phyloP scores from a whole-genome alignment of 2,888 invertebrate species.

The Rugalucina vietnamica region DNA sequence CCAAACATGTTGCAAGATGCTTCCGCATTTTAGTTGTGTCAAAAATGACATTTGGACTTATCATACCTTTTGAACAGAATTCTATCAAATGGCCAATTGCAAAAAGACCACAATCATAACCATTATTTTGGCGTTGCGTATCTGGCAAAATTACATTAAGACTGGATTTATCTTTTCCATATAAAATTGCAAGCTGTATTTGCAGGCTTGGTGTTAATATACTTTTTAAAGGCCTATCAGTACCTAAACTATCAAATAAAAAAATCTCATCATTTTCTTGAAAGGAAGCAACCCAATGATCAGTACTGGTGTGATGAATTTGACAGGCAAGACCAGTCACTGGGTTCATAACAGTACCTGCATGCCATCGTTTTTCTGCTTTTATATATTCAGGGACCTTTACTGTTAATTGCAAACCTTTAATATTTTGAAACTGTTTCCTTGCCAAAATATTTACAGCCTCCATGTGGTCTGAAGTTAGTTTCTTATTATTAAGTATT shows the following conservation, averaged over 20 bases:
- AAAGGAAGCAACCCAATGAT: background rate
- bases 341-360: background rate
- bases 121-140: slow-evolving; percentile 21
- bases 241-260: slow-evolving; percentile 36
- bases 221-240: slow-evolving; percentile 16
- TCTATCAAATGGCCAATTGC: slow-evolving; percentile 18
- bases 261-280: background rate
- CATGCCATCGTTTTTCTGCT: background rate
- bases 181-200: slow-evolving; percentile 20
- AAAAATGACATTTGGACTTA: slow-evolving; percentile 4
- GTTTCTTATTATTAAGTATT: background rate
- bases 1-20: slow-evolving; percentile 4
- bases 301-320: background rate
- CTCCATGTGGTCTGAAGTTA: background rate
- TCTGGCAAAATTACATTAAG: background rate
- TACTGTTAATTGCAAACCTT: background rate
- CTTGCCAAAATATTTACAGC: background rate
- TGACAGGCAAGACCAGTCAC: background rate
- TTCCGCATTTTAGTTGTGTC: slow-evolving; percentile 1
- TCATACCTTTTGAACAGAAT: slow-evolving; percentile 1
- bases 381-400: background rate
- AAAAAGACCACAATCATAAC: slow-evolving; percentile 37
- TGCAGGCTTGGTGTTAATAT: slow-evolving; percentile 30
- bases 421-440: background rate
- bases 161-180: background rate